Base-by-base conservation (phyloP, 1,140 invertebrate genomes). In the Thaumetopoea pityocampa region DNA sequence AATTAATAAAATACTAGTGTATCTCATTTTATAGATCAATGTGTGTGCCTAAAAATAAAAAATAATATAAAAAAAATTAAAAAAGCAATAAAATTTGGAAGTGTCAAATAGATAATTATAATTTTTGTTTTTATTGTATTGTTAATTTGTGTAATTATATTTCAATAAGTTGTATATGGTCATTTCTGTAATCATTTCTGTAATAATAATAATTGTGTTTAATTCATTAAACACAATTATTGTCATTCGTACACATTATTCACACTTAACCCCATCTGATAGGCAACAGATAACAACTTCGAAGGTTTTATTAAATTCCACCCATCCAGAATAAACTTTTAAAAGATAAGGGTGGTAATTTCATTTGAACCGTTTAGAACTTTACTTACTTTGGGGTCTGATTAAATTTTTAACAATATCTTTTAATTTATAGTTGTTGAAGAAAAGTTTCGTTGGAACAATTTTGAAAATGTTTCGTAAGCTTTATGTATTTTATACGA, bases 381-480 rank as follows among this genome's bases (percentile, higher is more conserved):
- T 62, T 56, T 46, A 48, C 34, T 44, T 40, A 47, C 37, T n/a
- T 44, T 27, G 16, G 40, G 49, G 51, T 53, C 51, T 52, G 54
- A 58, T 58, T 61, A 66, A 59, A 56, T 62, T 62, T 62, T 66
- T 59, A 59, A 62, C 49, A 54, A 53, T 58, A 58, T 58, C 47
- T 52, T 30, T 41, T 62, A 58, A 66, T 62, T 58, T 60, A 57
- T 60, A 36, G 38, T 35, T 34, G 42, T 26, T 30, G 50, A 32
- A 27, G 22, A 8, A n/a, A 61, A 47, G 37, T 38, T 41, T 30
- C 32, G 32, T 41, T 41, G 17, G n/a, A 19, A 11, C 27, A 32
- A 8, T 26, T 36, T 15, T 32, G 20, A 8, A 17, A n/a, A 24
- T 26, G 16, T 32, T 40, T 14, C 12, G 24, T 24, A 16, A 19